These are phyloP conservation scores for Clusia tigrina DNA, from an alignment of 2,888 invertebrate species.

Conservation along the genomic window DNA sequence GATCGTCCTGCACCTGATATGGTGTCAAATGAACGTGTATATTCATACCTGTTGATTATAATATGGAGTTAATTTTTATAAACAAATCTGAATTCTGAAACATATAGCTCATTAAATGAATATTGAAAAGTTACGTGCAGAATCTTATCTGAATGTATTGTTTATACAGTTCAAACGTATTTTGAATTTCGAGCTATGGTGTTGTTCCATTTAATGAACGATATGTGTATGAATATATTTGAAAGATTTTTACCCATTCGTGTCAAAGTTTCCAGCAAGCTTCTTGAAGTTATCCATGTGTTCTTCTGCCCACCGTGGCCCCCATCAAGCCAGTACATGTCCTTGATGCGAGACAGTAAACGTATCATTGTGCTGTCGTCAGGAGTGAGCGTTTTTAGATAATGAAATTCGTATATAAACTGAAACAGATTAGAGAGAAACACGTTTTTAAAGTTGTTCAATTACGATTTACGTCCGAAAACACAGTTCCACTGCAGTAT, in stretches of 20 bases:
- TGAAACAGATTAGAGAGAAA: slow-evolving; percentile 55
- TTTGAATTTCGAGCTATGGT: too few relatives aligned
- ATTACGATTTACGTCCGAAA: background rate
- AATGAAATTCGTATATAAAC: slow-evolving; percentile 84
- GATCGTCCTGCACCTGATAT: slow-evolving; percentile 84
- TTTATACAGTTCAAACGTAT: too few relatives aligned
- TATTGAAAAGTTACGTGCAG: too few relatives aligned
- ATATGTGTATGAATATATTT: too few relatives aligned
- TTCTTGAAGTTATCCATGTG: slow-evolving; percentile 85
- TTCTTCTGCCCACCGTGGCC: slow-evolving; percentile 89
- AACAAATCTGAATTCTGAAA: too few relatives aligned
- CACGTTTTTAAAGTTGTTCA: background rate
- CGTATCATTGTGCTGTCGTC: slow-evolving; percentile 71
- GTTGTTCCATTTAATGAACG: too few relatives aligned
- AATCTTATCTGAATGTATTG: too few relatives aligned
- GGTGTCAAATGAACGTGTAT: slow-evolving; percentile 86
- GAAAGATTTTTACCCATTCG: slow-evolving; percentile 70
- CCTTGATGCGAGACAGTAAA: slow-evolving; percentile 73
- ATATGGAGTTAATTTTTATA: too few relatives aligned
- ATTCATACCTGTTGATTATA: slow-evolving; percentile 72
- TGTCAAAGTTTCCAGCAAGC: slow-evolving; percentile 76
- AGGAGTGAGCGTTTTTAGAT: slow-evolving; percentile 73
- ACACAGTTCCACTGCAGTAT: too few relatives aligned
- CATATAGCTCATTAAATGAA: too few relatives aligned
- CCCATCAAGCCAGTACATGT: slow-evolving; percentile 91